Conservation (phyloP, 2,888 invertebrate genomes). For the Lasioglossum calceatum region DNA sequence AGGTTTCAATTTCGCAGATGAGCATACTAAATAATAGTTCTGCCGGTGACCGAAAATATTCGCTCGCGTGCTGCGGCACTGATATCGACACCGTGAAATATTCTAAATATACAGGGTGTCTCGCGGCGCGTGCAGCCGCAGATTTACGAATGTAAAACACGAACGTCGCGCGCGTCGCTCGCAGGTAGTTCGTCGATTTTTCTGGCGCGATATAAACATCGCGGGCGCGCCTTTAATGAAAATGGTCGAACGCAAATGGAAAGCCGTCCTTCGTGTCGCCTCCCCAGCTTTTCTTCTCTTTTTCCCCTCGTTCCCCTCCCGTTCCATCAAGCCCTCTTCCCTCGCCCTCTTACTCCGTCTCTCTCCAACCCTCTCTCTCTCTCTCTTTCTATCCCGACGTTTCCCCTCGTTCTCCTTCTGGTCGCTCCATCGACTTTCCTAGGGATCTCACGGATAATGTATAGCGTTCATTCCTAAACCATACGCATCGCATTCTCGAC, state of each 20-base stretch:
- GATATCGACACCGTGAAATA: not conserved
- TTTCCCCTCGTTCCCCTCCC: constrained; percentile 6
- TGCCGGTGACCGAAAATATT: not conserved
- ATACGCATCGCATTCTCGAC: constrained; percentile 35
- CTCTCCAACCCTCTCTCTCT: not conserved
- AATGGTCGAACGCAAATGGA: constrained; percentile 64
- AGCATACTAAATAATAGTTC: constrained; percentile 4
- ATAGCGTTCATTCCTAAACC: constrained; percentile 63
- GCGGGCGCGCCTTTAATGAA: constrained; percentile 62
- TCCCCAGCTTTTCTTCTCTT: constrained; percentile 43
- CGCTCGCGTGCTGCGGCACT: not conserved
- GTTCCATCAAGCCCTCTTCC: not conserved
- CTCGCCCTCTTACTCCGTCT: not conserved
- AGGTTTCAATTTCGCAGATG: not conserved
- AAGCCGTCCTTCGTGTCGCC: constrained; percentile 54
- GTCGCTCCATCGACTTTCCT: constrained; percentile 63
- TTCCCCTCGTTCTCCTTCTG: constrained; percentile 49
- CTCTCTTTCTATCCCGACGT: not conserved
- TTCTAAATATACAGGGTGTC: not conserved
- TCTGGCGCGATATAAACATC: constrained; percentile 38
- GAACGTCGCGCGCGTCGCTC: not conserved
- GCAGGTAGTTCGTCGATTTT: constrained; percentile 31
- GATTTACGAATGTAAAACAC: not conserved
- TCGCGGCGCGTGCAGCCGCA: not conserved
- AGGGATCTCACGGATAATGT: constrained; percentile 57